Percentiles rank a stretch among this genome's conserved stretches.
These are phyloP conservation scores for Brachyhypopomus occidentalis DNA, from an alignment of 2,113 vertebrate genomes.

Conservation along the genomic window DNA sequence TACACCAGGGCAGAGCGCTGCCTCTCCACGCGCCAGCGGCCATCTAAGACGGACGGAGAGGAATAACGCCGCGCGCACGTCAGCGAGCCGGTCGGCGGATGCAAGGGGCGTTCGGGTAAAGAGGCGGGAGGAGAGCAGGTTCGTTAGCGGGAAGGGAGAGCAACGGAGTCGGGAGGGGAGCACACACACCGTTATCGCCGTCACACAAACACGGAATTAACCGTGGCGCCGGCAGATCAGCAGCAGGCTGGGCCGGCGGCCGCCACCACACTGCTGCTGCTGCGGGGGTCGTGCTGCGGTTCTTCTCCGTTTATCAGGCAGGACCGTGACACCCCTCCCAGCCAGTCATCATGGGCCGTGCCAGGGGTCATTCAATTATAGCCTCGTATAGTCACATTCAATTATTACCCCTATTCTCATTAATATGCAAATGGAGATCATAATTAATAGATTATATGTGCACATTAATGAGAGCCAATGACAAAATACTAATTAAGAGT, in stretches of 20 bases:
- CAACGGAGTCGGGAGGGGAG: neutral
- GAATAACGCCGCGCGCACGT: no score
- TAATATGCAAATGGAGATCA: slow-evolving; percentile 86
- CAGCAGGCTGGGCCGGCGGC: neutral
- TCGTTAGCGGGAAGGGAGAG: neutral
- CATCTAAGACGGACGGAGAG: no score
- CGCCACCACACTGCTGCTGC: no score
- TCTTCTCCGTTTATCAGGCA: slow-evolving; percentile 22
- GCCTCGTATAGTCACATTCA: slow-evolving; percentile 80
- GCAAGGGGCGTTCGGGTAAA: no score
- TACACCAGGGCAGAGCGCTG: no score
- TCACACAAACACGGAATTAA: slow-evolving; percentile 25
- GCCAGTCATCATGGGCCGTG: slow-evolving; percentile 74
- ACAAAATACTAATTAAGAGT: slow-evolving; percentile 80
- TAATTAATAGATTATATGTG: slow-evolving; percentile 86
- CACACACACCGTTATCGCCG: neutral
- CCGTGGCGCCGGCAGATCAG: neutral
- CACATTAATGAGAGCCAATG: slow-evolving; percentile 79
- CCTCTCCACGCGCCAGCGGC: no score
- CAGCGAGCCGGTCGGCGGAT: no score
- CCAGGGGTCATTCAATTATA: slow-evolving; percentile 81
- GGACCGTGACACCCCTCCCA: slow-evolving; percentile 51
- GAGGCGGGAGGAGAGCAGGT: no score
- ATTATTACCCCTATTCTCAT: slow-evolving; percentile 83
- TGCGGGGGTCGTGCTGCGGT: no score